Evolutionary conservation across 1,140 invertebrate species (phyloP), one percentile per base, ranked within the genome.

Genomic region (Brachionus paranguensis): DNA sequence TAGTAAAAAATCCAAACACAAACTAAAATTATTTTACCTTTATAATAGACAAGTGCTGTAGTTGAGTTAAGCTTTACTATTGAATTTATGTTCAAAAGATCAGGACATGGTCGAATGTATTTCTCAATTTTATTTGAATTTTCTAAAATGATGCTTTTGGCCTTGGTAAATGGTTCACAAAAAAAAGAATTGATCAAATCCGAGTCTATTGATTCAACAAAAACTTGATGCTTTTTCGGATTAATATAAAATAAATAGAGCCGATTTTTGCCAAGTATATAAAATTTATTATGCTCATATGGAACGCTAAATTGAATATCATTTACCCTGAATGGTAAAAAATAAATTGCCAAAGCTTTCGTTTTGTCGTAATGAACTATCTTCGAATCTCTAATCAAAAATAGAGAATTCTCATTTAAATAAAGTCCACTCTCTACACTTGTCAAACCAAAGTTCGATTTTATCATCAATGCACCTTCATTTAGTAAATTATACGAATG

Each of bases 101-200:
- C 45, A 27, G 72, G 72, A 76, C 72, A 76, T 50, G 24, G 20
- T 53, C 72, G 20, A 12, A 76, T 27, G 43, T 76, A 50, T 11
- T 7, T 50, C 24, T 72, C 68, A 72, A 72, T 43, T 72, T 72
- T 76, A 11, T 47, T 76, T 14, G 72, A 76, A 50, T 76, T 50
- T 24, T 50, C 43, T 14, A 50, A 20, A 50, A 50, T 27, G 10
- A 10, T 53, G 17, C 45, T 76, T 53, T 14, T 76, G 3, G 45
- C 43, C 27, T 76, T 76, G 8, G 72, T 76, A 76, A 76, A 76
- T 76, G 72, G 72, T 14, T 76, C 43, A 50, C 72, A 76, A 50
- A 76, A 76, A 76, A 76, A 76, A 14, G 72, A 76, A 76, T 76
- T 76, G 2, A 29, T 45, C n/a, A 76, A 27, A 76, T 76, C 72